phyloP scores from a whole-genome alignment of 2,888 invertebrate genomes.

The Molanna angustata region DNA sequence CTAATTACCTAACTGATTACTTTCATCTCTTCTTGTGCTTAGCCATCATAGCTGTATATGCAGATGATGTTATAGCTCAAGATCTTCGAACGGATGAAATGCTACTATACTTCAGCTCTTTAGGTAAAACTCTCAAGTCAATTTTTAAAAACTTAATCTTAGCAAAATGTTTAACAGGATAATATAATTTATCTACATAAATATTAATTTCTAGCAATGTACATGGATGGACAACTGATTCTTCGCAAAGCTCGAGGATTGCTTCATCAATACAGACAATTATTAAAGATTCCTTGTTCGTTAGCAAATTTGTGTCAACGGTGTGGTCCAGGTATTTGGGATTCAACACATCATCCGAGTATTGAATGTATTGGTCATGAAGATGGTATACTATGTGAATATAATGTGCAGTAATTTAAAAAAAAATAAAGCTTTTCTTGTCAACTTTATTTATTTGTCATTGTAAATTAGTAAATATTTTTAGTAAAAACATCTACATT shows the following conservation, averaged over 20 bases:
- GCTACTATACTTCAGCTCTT: conserved; percentile 89
- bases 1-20: conserved; percentile 92
- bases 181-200: not conserved
- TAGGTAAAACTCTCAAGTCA: conserved; percentile 58
- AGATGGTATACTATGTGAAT: conserved; percentile 53
- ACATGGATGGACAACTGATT: conserved; percentile 92
- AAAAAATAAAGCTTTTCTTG: no score
- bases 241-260: conserved; percentile 89
- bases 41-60: conserved; percentile 90
- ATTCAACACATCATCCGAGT: conserved; percentile 84
- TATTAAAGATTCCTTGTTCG: conserved; percentile 85
- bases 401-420: conserved; percentile 26
- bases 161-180: not conserved
- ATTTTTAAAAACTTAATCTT: not conserved
- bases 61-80: conserved; percentile 90
- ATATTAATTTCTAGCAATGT: conserved; percentile 69
- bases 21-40: conserved; percentile 94
- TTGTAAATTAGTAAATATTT: no score
- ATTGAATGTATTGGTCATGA: conserved; percentile 78
- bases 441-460: no score
- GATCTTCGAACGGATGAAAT: conserved; percentile 91
- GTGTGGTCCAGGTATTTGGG: conserved; percentile 94
- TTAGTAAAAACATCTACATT: no score
- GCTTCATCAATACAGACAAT: conserved; percentile 85
- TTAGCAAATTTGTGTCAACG: conserved; percentile 83